Evolutionary conservation across 1,140 invertebrate genomes (phyloP).

Genomic region (Metopolophium dirhodum): DNA sequence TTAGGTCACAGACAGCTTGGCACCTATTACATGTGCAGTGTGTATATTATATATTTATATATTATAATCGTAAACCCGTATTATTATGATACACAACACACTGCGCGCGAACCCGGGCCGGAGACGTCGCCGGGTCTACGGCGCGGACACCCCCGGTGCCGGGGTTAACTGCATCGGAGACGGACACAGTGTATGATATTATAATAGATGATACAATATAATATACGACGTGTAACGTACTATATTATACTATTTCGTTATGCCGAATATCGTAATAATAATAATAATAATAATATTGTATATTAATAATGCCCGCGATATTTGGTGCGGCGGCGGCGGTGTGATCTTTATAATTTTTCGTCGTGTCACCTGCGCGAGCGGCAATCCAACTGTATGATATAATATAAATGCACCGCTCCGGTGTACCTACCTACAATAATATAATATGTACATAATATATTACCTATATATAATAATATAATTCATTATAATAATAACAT

Average conservation of each 20-base stretch:
- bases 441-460: background rate
- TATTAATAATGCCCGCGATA: background rate
- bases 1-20: conserved; percentile 52
- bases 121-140: background rate
- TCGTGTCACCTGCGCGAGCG: conserved; percentile 27
- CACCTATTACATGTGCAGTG: background rate
- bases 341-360: conserved; percentile 22
- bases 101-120: background rate
- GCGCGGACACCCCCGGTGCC: background rate
- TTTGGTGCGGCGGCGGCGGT: background rate
- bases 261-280: background rate
- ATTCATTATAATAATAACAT: background rate
- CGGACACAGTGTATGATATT: background rate
- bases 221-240: background rate
- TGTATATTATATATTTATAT: background rate
- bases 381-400: background rate
- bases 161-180: background rate
- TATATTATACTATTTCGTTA: background rate
- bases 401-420: background rate
- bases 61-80: background rate
- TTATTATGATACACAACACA: background rate
- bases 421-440: background rate
- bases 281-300: conserved; percentile 16
- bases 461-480: background rate
- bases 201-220: background rate